Conservation (phyloP, 2,797 vertebrate species). For the Pristis pectinata region DNA sequence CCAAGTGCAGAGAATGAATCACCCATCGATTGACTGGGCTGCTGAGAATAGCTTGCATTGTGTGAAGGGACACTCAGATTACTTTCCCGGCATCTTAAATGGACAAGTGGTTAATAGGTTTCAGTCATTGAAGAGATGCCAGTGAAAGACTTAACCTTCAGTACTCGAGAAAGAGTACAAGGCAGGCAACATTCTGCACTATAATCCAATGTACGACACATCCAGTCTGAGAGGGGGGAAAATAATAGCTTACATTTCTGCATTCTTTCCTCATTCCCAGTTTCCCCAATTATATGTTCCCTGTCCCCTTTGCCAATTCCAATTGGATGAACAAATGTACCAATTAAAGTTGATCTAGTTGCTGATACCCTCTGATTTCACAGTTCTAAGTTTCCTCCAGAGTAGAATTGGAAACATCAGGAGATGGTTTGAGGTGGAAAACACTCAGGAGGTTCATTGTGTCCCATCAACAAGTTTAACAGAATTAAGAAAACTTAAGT, state of each 20-base stretch:
- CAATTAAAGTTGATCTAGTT: background rate
- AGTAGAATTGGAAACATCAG: background rate
- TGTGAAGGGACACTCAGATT: constrained; percentile 12
- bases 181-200: background rate
- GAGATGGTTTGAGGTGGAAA: background rate
- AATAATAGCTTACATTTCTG: background rate
- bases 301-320: background rate
- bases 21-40: background rate
- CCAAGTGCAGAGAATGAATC: constrained; percentile 14
- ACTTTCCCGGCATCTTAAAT: background rate
- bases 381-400: background rate
- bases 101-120: constrained; percentile 3
- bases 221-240: background rate
- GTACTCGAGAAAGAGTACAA: background rate
- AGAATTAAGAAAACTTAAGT: too few species aligned
- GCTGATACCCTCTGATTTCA: background rate
- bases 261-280: background rate
- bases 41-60: background rate
- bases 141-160: constrained; percentile 5
- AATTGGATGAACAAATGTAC: background rate
- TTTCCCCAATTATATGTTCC: background rate
- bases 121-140: background rate
- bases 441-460: too few species aligned
- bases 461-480: too few species aligned
- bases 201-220: background rate